A percentile compares a stretch with the other conserved stretches of the same genome.
Conservation (phyloP, 2,888 invertebrate genomes). For the Dugesia japonica region DNA sequence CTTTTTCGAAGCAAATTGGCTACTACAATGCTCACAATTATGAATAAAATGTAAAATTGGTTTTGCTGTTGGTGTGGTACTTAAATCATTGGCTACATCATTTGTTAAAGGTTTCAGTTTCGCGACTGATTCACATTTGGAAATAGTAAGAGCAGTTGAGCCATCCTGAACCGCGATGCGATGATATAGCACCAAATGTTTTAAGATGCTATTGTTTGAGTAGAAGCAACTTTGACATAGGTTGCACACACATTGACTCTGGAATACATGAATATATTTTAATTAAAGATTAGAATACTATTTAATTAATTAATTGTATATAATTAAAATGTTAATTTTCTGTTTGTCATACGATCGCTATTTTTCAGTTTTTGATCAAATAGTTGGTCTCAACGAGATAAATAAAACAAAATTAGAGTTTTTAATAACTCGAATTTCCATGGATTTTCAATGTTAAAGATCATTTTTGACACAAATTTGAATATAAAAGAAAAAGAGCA, state of each 20-base stretch:
- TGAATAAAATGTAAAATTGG: conserved; percentile 7
- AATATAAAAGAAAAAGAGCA: too few species aligned
- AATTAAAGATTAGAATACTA: too few species aligned
- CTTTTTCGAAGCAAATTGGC: background rate
- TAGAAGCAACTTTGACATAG: conserved; percentile 14
- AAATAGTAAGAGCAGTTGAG: background rate
- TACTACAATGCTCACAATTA: conserved; percentile 3
- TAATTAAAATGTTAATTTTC: too few species aligned
- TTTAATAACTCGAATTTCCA: too few species aligned
- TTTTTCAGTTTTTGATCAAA: too few species aligned
- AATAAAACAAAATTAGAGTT: too few species aligned
- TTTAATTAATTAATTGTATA: too few species aligned
- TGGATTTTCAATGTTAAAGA: too few species aligned
- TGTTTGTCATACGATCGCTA: too few species aligned
- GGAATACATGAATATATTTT: too few species aligned
- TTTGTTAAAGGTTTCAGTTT: background rate
- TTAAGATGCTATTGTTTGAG: background rate
- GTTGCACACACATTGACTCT: conserved; percentile 1
- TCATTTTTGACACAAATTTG: too few species aligned
- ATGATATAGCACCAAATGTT: conserved; percentile 10
- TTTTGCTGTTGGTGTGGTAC: background rate
- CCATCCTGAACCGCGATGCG: background rate
- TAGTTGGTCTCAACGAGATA: too few species aligned
- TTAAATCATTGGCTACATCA: background rate
- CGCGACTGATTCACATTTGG: background rate